phyloP scores from a whole-genome alignment of 2,797 vertebrate genomes.

The Caiman crocodilus region DNA sequence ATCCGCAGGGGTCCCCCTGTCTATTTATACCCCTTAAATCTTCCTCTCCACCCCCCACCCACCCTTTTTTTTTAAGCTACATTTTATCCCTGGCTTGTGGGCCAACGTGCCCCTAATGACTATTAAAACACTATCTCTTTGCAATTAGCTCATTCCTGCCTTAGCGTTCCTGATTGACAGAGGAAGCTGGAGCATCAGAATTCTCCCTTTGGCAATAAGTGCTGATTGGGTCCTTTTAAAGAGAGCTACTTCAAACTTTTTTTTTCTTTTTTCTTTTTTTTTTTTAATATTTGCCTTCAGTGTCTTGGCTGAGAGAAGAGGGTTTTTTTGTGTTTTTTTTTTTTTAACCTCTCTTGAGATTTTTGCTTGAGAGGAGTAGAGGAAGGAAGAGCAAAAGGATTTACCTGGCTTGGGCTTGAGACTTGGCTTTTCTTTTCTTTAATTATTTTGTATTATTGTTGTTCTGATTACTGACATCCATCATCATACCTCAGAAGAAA shows the following conservation, averaged over 20 bases:
- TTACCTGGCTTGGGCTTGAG: conserved; percentile 60
- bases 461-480: conserved; percentile 52
- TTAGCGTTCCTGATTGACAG: conserved; percentile 79
- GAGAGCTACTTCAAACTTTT: conserved; percentile 85
- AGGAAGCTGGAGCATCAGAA: conserved; percentile 84
- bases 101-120: conserved; percentile 88
- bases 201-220: conserved; percentile 90
- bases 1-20: conserved; percentile 89
- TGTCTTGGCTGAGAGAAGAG: conserved; percentile 83
- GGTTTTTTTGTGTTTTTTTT: conserved; percentile 69
- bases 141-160: conserved; percentile 86
- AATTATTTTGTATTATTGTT: conserved; percentile 51
- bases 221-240: conserved; percentile 89
- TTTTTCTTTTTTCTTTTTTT: conserved; percentile 85
- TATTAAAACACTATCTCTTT: conserved; percentile 89
- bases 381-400: conserved; percentile 63
- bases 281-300: conserved; percentile 67
- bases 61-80: conserved; percentile 79
- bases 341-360: too few species aligned
- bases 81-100: conserved; percentile 89
- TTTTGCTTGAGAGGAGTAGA: conserved; percentile 52
- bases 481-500: conserved; percentile 62
- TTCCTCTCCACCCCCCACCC: conserved; percentile 74
- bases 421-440: conserved; percentile 47
- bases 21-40: conserved; percentile 90